A percentile compares a stretch with the other conserved stretches of the same genome.
phyloP scores from a whole-genome alignment of 2,797 vertebrate genomes.

The Argya squamiceps region DNA sequence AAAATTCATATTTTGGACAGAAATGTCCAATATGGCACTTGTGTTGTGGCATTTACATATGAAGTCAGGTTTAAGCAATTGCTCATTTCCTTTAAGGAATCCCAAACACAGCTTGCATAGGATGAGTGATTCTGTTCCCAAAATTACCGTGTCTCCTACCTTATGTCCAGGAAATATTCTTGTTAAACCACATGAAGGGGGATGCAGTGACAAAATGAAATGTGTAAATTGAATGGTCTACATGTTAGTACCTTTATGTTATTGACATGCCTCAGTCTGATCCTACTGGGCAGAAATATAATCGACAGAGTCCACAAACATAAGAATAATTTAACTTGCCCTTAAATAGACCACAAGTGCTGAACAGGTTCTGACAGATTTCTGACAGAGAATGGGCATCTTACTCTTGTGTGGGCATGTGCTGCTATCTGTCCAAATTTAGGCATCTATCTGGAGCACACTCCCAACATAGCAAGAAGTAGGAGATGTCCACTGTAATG shows the following conservation, averaged over 20 bases:
- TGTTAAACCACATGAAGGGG: background rate
- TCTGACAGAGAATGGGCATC: background rate
- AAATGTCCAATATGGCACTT: background rate
- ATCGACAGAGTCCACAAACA: accelerated
- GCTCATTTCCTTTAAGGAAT: background rate
- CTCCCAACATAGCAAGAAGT: background rate
- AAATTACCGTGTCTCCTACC: background rate
- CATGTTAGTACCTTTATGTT: background rate
- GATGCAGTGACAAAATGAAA: background rate
- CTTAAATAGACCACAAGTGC: background rate
- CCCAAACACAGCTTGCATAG: background rate
- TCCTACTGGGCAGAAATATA: background rate
- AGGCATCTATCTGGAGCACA: background rate
- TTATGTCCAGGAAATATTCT: background rate
- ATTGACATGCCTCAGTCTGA: background rate
- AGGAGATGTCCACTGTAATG: background rate
- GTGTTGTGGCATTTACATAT: background rate
- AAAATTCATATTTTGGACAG: background rate
- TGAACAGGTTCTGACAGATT: background rate
- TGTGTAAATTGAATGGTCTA: background rate
- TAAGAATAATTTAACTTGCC: background rate
- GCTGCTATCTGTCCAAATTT: background rate
- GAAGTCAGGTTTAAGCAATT: background rate
- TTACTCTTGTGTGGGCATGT: background rate
- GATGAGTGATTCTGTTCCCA: background rate